A percentile compares a stretch with the other conserved stretches of the same genome.
These are phyloP conservation scores for Tor tambroides DNA, from an alignment of 2,113 vertebrate species.

Conservation along the genomic window DNA sequence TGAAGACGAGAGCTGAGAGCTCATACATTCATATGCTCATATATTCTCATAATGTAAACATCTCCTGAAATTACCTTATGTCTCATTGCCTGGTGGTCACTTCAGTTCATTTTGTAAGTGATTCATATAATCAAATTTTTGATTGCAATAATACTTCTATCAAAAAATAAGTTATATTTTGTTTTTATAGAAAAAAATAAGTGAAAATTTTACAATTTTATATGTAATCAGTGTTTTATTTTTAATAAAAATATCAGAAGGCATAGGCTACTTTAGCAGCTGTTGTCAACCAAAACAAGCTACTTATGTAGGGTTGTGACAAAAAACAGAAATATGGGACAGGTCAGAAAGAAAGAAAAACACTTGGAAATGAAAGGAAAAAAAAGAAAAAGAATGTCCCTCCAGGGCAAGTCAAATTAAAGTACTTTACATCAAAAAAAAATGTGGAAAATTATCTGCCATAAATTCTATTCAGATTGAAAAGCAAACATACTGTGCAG, in stretches of 20 bases:
- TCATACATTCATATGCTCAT: neutral
- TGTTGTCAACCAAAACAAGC: too few species aligned
- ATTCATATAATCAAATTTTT: neutral
- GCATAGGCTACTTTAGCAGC: too few species aligned
- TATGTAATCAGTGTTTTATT: too few species aligned
- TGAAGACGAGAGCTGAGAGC: neutral
- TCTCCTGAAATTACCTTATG: neutral
- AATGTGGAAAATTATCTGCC: conserved; percentile 5
- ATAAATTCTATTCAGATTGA: neutral
- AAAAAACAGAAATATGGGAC: neutral
- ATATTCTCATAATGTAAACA: neutral
- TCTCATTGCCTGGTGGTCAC: neutral
- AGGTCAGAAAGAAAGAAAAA: neutral
- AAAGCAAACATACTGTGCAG: neutral
- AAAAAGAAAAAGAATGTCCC: neutral
- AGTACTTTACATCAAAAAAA: neutral
- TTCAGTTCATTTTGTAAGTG: neutral
- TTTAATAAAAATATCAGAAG: too few species aligned
- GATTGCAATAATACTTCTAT: too few species aligned
- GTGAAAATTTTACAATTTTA: too few species aligned
- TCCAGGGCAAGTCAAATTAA: conserved; percentile 6
- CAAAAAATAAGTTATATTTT: too few species aligned
- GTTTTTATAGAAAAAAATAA: too few species aligned
- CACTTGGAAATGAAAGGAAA: neutral
- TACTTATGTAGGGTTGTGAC: neutral